Percentiles rank a stretch among this genome's conserved stretches.
Conservation (phyloP, 2,888 invertebrate genomes). For the Siphlonurus alternatus region DNA sequence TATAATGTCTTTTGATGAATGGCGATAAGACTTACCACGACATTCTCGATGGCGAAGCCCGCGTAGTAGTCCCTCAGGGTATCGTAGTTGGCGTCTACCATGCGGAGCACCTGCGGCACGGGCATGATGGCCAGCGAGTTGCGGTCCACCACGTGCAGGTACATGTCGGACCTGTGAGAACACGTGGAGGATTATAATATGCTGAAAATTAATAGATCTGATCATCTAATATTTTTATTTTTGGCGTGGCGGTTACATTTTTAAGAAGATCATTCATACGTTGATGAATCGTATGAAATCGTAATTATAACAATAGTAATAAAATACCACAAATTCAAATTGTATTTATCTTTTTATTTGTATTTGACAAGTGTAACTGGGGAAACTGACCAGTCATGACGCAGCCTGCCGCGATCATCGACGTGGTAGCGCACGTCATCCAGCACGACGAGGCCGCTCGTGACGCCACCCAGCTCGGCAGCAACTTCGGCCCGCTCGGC, state of each 20-base stretch:
- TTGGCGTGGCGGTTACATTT: slow-evolving; percentile 70
- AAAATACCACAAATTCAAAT: too few species aligned
- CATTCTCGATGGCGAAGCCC: slow-evolving; percentile 56
- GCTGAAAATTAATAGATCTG: slow-evolving; percentile 49
- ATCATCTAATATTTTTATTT: slow-evolving; percentile 56
- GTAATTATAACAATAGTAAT: too few species aligned
- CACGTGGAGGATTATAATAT: slow-evolving; percentile 68
- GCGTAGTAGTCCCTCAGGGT: slow-evolving; percentile 62
- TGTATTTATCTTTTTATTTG: too few species aligned
- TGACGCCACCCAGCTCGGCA: slow-evolving; percentile 54
- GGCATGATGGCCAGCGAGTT: slow-evolving; percentile 54
- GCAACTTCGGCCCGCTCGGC: slow-evolving; percentile 53
- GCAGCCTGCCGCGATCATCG: slow-evolving; percentile 40
- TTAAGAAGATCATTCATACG: too few species aligned
- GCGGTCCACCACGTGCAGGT: slow-evolving; percentile 65
- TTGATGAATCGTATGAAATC: background rate
- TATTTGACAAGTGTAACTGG: too few species aligned
- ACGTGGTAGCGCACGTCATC: slow-evolving; percentile 61
- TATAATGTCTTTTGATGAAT: slow-evolving; percentile 8
- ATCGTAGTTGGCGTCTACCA: slow-evolving; percentile 72
- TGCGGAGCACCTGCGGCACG: slow-evolving; percentile 53
- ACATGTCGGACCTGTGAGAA: slow-evolving; percentile 61
- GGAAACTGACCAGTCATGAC: slow-evolving; percentile 44
- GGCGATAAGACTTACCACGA: slow-evolving; percentile 39
- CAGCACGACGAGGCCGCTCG: slow-evolving; percentile 58